Percentiles rank a stretch among this genome's conserved stretches.
Evolutionary conservation across 2,113 vertebrate genomes (phyloP).

Genomic region (Hippoglossus stenolepis): DNA sequence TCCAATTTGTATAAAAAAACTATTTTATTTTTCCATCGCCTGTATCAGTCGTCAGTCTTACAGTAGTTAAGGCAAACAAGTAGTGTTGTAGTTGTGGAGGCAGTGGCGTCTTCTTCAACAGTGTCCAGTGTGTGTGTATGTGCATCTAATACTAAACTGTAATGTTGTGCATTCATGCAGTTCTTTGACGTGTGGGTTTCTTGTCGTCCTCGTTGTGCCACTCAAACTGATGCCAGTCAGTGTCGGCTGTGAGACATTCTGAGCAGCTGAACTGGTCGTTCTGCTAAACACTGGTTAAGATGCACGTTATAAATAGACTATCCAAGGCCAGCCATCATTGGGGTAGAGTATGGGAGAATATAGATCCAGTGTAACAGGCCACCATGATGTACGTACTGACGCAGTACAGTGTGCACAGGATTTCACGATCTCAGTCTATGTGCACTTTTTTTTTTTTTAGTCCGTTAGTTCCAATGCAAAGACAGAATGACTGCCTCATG

Average conservation of each 20-base stretch:
- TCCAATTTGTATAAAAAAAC: slow-evolving; percentile 37
- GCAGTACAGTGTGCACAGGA: slow-evolving; percentile 50
- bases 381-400: slow-evolving; percentile 43
- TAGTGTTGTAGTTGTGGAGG: slow-evolving; percentile 42
- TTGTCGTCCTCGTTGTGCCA: slow-evolving; percentile 34
- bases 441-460: slow-evolving; percentile 51
- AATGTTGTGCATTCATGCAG: slow-evolving; percentile 60
- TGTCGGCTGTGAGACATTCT: slow-evolving; percentile 38
- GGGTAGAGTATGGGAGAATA: slow-evolving; percentile 21
- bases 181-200: slow-evolving; percentile 45
- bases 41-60: slow-evolving; percentile 48
- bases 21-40: slow-evolving; percentile 17
- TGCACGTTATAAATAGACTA: slow-evolving; percentile 41
- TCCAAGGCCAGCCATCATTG: slow-evolving; percentile 38
- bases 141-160: slow-evolving; percentile 29
- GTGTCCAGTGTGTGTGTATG: slow-evolving; percentile 37
- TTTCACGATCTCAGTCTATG: slow-evolving; percentile 52
- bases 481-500: slow-evolving; percentile 54
- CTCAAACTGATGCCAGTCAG: slow-evolving; percentile 21
- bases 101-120: slow-evolving; percentile 42
- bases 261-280: slow-evolving; percentile 38
- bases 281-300: slow-evolving; percentile 35
- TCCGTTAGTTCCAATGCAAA: slow-evolving; percentile 60
- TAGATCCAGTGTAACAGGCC: slow-evolving; percentile 48
- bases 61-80: slow-evolving; percentile 69